A percentile compares a stretch with the other conserved stretches of the same genome.
Conservation (phyloP, 1,140 invertebrate species). For the Drosophila pandora region DNA sequence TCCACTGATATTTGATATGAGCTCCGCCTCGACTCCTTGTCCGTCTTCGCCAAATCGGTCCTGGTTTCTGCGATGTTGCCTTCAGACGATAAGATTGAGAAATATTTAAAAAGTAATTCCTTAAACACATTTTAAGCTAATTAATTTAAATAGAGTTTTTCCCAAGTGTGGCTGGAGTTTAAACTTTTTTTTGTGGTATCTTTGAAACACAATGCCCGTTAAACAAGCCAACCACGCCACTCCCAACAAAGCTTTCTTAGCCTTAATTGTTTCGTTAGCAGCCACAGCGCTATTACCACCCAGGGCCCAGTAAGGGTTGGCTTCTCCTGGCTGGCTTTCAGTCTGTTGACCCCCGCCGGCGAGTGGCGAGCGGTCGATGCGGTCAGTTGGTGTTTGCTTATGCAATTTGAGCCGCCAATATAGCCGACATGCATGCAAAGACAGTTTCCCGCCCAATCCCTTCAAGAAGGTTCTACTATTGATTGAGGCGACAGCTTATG, state of each 20-base stretch:
- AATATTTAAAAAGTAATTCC: not conserved
- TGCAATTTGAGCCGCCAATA: slow-evolving; percentile 43
- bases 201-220: no score
- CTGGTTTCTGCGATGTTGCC: slow-evolving; percentile 43
- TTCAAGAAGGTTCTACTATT: slow-evolving; percentile 34
- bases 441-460: not conserved
- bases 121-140: no score
- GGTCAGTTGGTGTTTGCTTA: slow-evolving; percentile 46
- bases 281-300: not conserved
- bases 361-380: slow-evolving; percentile 2
- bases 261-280: slow-evolving; percentile 1
- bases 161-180: no score
- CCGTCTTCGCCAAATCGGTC: not conserved
- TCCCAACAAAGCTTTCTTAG: not conserved
- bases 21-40: slow-evolving; percentile 64
- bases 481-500: slow-evolving; percentile 62
- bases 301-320: not conserved
- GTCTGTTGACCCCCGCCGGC: slow-evolving; percentile 66
- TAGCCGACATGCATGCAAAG: not conserved
- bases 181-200: no score
- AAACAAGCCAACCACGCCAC: not conserved
- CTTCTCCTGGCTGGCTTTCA: slow-evolving; percentile 36
- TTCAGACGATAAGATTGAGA: slow-evolving; percentile 33
- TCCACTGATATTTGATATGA: slow-evolving; percentile 53
- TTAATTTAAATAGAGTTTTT: no score